Percentiles rank a stretch among this genome's conserved stretches.
phyloP scores from a whole-genome alignment of 2,113 vertebrate genomes.

The Leptodactylus fuscus region DNA sequence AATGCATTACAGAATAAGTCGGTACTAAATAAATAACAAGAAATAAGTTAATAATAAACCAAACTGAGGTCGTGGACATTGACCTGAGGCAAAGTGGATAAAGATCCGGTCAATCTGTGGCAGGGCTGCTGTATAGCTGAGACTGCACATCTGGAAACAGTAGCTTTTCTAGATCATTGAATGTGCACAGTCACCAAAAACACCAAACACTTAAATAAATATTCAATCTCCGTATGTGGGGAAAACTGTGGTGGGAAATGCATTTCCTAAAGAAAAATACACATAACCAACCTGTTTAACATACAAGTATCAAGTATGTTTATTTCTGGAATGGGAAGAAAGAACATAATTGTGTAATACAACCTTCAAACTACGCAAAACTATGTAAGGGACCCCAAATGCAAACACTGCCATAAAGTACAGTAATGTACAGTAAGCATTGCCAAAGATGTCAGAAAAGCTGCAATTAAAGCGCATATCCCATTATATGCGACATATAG shows the following conservation, averaged over 20 bases:
- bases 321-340: neutral
- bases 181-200: too few species aligned
- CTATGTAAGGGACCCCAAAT: too few species aligned
- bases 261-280: neutral
- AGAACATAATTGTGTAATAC: neutral
- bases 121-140: neutral
- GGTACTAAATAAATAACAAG: neutral
- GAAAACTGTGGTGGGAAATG: neutral
- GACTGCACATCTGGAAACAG: neutral
- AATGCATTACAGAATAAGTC: neutral
- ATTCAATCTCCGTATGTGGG: neutral
- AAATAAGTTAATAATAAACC: slow-evolving; percentile 1
- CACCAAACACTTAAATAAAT: too few species aligned
- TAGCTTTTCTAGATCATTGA: neutral
- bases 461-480: too few species aligned
- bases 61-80: neutral
- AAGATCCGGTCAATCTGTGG: neutral
- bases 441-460: too few species aligned
- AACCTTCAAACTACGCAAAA: neutral
- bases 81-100: neutral
- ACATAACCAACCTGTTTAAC: too few species aligned
- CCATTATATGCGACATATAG: too few species aligned
- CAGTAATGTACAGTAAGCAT: too few species aligned
- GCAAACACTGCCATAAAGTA: too few species aligned
- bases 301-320: neutral